Evolutionary conservation across 2,797 vertebrate genomes (phyloP), one percentile per base, ranked within the genome.

Genomic region (Sandelia bainsii): DNA sequence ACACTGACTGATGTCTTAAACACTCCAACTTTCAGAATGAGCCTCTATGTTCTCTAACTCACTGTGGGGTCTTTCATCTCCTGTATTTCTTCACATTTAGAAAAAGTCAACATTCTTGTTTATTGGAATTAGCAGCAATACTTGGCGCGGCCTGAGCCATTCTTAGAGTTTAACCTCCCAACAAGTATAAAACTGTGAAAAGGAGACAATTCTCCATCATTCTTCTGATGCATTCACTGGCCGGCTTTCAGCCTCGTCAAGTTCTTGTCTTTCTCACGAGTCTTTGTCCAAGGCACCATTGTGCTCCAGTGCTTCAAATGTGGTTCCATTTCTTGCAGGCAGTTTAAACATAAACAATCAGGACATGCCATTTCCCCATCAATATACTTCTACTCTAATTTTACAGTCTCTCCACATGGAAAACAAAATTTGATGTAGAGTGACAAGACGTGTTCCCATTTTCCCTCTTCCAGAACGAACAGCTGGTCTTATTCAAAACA

Each of bases 241-340:
- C 50, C 53, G 11, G 40, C 8, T 22, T 19, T 75, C 44, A 42
- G 34, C 57, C 32, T 62, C 49, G 79, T 63, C 0, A 12, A 53
- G 39, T 66, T 82, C 62, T 83, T 4, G 6, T 76, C 72, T 81
- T 82, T 85, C 82, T 89, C 70, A 80, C 46, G 48, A 75, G 54
- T 52, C 6, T 3, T 10, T 6, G 75, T 82, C 68, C 69, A 62
- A 79, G 32, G 75, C 51, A n/a, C 70, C 59, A 74, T 82, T 86
- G 80, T 85, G 69, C 73, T 67, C 39, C 37, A 37, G 2, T 22
- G 58, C 51, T 77, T 85, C 53, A 65, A 69, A 82, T 77, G 75
- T 46, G 63, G 69, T 57, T 77, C 79, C 48, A 77, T 77, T 87
- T 91, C 85, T 77, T 83, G 66, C 62, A 72, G 63, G 51, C 64